Evolutionary conservation across 2,113 vertebrate genomes (phyloP), one percentile per base, ranked within the genome.

Genomic region (Atherinomorus stipes): DNA sequence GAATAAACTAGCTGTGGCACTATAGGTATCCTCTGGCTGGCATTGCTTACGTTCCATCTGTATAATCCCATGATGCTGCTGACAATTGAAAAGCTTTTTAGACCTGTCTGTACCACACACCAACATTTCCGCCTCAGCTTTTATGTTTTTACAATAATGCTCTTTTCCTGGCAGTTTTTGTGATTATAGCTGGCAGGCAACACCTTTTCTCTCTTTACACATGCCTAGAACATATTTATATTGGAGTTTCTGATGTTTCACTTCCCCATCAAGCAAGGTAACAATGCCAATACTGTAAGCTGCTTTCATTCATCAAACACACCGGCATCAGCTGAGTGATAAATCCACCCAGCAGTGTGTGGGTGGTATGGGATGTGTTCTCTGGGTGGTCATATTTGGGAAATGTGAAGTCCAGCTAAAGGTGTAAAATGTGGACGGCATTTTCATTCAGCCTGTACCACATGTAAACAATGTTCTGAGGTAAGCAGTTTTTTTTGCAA

Each of bases 301-400:
- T 13, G 53, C 80, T 89, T 85, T 84, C 70, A 82, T 84, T 88
- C 84, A 86, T 79, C 68, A 60, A 71, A 54, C 65, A 67, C 73
- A 71, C 64, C 64, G 57, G 66, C 80, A 87, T 86, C 82, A 86
- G 84, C 78, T 87, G 81, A 85, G 82, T 87, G 86, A 92, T 92
- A 90, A 88, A 89, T 88, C 72, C 83, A 72, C 76, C 74, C 79
- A 49, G 66, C 62, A 77, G 81, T 82, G 72, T 52, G 88, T 90
- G 90, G 89, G 91, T 89, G 89, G 88, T 78, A 88, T 69, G 75
- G 34, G 61, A 73, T 78, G 74, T 51, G 25, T 90, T 79, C 73
- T 85, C 88, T 93, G 90, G 91, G 90, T 92, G 91, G 91, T 89
- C 91, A 92, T 86, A 86, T 91, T 85, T 88, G 80, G 76, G 76